phyloP scores from a whole-genome alignment of 1,140 invertebrate species.

The Parapsyche elsis region DNA sequence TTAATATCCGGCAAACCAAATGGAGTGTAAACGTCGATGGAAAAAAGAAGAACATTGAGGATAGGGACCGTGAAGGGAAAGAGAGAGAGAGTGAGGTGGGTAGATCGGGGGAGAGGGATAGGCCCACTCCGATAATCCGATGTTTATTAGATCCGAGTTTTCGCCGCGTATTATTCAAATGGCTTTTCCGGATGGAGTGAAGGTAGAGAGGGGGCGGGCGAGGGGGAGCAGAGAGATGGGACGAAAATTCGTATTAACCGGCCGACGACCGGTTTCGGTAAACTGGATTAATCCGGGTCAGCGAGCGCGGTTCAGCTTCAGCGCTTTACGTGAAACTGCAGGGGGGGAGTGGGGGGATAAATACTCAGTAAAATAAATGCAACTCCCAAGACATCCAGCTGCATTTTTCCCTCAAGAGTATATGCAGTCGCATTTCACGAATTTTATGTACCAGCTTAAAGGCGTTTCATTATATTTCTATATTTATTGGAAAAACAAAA shows the following conservation, averaged over 20 bases:
- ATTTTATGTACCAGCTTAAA: too few species aligned
- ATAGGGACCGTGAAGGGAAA: neutral
- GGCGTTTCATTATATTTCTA: too few species aligned
- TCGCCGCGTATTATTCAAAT: constrained; percentile 44
- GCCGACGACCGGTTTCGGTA: constrained; percentile 33
- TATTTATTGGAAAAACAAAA: too few species aligned
- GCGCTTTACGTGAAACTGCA: too few species aligned
- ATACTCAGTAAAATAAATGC: constrained; percentile 23
- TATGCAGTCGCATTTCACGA: too few species aligned
- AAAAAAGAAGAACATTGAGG: neutral
- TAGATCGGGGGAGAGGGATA: neutral
- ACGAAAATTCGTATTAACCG: constrained; percentile 29
- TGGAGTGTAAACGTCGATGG: constrained; percentile 30
- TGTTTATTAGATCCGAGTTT: constrained; percentile 46
- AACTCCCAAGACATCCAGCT: neutral
- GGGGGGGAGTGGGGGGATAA: too few species aligned
- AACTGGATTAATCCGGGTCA: constrained; percentile 46
- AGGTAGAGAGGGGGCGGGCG: too few species aligned
- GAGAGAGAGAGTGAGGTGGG: neutral
- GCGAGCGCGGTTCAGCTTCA: constrained; percentile 1
- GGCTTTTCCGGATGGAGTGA: constrained; percentile 31
- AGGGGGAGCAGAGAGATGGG: neutral
- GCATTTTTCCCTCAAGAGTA: neutral
- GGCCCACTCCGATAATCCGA: constrained; percentile 34
- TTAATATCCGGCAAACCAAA: constrained; percentile 34